phyloP scores from a whole-genome alignment of 2,797 vertebrate genomes.

The Crax fasciolata region DNA sequence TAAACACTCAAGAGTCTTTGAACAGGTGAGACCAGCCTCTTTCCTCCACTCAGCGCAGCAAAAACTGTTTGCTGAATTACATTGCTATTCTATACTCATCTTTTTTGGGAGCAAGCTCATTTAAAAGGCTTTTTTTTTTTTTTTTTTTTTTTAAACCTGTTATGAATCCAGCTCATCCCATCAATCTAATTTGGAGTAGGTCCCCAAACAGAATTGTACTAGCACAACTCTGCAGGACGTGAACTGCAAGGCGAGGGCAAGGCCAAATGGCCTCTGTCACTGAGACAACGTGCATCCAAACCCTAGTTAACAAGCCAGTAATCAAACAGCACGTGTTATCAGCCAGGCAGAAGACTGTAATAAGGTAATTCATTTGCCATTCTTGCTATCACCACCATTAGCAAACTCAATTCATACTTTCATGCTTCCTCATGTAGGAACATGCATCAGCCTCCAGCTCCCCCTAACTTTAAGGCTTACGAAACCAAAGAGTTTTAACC shows the following conservation, averaged over 20 bases:
- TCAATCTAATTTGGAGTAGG: background rate
- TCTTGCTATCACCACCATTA: background rate
- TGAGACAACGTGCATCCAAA: background rate
- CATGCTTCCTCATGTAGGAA: background rate
- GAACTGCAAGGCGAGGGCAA: background rate
- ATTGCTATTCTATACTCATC: background rate
- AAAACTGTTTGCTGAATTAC: background rate
- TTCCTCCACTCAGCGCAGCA: background rate
- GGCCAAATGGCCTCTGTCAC: background rate
- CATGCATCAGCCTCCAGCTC: background rate
- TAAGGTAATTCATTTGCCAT: background rate
- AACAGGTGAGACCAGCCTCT: background rate
- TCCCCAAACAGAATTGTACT: background rate
- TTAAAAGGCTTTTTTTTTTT: background rate
- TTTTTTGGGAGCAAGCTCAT: rapidly evolving
- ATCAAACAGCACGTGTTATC: background rate
- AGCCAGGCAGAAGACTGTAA: background rate
- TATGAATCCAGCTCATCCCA: background rate
- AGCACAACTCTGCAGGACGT: rapidly evolving
- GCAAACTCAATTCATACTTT: slow-evolving; percentile 25
- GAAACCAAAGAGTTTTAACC: background rate
- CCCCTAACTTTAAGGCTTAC: slow-evolving; percentile 22
- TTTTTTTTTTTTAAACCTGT: background rate
- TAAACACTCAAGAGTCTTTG: slow-evolving; percentile 1
- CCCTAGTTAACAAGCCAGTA: background rate